Evolutionary conservation across 2,113 vertebrate species (phyloP), one percentile per base, ranked within the genome.

Genomic region (Labrus mixtus): DNA sequence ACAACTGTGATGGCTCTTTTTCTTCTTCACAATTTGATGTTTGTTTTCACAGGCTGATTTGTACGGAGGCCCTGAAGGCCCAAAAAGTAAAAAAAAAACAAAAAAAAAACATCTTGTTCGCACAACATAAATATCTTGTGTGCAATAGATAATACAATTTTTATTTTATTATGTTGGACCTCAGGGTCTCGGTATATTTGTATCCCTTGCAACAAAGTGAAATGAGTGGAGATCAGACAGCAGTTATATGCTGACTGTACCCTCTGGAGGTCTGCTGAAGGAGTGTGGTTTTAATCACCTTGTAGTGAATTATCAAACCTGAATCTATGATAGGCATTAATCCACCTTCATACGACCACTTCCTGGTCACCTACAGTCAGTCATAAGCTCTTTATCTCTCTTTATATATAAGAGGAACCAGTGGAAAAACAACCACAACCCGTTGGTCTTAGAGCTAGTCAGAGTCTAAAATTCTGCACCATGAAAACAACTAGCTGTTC

Each of bases 221-320:
- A 19, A 8, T 25, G 55, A 16, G 17, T 43, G 48, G 23, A 73
- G 37, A 23, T n/a, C 16, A 20, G 39, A 29, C 5, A 61, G 43
- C 60, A 53, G 33, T 54, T 17, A 23, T 4, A 61, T 25, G 39
- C 23, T 55, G 41, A 69, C 59, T 74, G 55, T 55, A 58, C 55
- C 66, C 59, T 48, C 56, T 71, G 36, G 50, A 79, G 58, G 57
- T 45, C 25, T 45, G 22, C 19, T 19, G 12, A 10, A 51, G 19
- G 45, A 55, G 23, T 59, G 36, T 25, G 29, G 16, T 61, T 57
- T 33, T 54, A 13, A 58, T 50, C 19, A 54, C 22, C 12, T 17
- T 4, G 33, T 5, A 12, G 45, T 33, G 50, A 15, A 17, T 33
- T 61, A 8, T 22, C 19, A 43, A 33, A 33, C 16, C 46, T 48